Evolutionary conservation across 2,797 vertebrate species (phyloP), one percentile per base, ranked within the genome.

Genomic region (Austrolebias charrua): DNA sequence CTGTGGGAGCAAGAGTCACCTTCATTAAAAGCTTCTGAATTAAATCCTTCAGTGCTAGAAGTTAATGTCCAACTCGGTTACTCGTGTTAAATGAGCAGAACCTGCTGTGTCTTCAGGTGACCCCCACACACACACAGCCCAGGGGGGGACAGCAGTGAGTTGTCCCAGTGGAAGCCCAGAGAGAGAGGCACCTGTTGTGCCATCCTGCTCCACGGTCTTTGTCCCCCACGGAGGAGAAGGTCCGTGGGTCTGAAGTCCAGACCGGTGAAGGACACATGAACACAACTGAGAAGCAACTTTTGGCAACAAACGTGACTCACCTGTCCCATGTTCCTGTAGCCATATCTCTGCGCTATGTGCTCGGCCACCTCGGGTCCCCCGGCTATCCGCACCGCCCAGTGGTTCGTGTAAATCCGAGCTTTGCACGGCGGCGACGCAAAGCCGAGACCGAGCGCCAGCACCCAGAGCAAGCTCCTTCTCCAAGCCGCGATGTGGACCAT

Each of bases 261-360:
- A 38, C 35, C 35, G 69, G 63, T 63, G 64, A 47, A 15, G 29
- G 43, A 42, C 54, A 55, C 16, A 50, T 16, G 20, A 55, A 44
- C 38, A 46, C 13, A 53, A 7, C 42, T 15, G 20, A 60, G 9
- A 64, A 46, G 9, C 13, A 63, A 79, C 51, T 80, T 75, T 60
- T 12, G 44, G 51, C 50, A 15, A 43, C 69, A 60, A 33, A 40
- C 43, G 14, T n/a, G 16, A 85, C 91, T 89, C 95, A 98, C 97
- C 97, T 98, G 96, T 90, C 97, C 97, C 87, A 98, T 92, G 91
- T 98, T 98, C 91, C 93, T 90, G 90, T 97, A 99, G 86, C 96
- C 97, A 85, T 98, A 99, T 91, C 96, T 98, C 82, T 91, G 92
- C 72, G 97, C 97, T 88, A 98, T 97, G 83, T 93, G 89, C 78